Conservation (phyloP, 2,888 invertebrate species). For the Blera fallax region DNA sequence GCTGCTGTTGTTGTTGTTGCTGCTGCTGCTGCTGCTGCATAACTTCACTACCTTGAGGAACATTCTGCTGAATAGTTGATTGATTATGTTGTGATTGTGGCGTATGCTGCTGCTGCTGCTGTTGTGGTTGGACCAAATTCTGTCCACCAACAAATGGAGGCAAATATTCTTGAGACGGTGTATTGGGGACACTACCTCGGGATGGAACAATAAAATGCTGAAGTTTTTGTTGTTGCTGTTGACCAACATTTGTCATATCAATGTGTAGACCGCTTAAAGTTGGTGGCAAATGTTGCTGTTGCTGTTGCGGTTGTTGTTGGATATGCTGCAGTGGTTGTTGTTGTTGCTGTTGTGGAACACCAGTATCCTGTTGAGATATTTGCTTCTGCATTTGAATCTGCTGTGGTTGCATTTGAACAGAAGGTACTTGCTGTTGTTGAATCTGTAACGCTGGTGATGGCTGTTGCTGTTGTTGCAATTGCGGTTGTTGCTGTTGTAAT, state of each 20-base stretch:
- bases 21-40: conserved; percentile 29
- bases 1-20: conserved; percentile 27
- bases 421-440: conserved; percentile 20
- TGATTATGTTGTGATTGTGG: conserved; percentile 37
- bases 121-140: conserved; percentile 56
- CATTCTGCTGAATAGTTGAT: conserved; percentile 4
- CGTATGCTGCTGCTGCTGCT: conserved; percentile 73
- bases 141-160: conserved; percentile 28
- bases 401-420: not conserved
- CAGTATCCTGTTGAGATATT: conserved; percentile 24
- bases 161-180: conserved; percentile 73
- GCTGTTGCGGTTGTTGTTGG: conserved; percentile 21
- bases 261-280: conserved; percentile 72
- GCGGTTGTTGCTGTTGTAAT: conserved; percentile 54
- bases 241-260: conserved; percentile 43
- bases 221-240: conserved; percentile 43
- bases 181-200: conserved; percentile 46
- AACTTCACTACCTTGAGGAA: not conserved
- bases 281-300: conserved; percentile 41
- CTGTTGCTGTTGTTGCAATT: conserved; percentile 35
- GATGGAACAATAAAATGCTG: not conserved
- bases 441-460: conserved; percentile 30
- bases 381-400: conserved; percentile 21
- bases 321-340: conserved; percentile 52
- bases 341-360: conserved; percentile 45